These are phyloP conservation scores for Lasioglossum pauxillum DNA, from an alignment of 2,888 invertebrate species.

Conservation along the genomic window DNA sequence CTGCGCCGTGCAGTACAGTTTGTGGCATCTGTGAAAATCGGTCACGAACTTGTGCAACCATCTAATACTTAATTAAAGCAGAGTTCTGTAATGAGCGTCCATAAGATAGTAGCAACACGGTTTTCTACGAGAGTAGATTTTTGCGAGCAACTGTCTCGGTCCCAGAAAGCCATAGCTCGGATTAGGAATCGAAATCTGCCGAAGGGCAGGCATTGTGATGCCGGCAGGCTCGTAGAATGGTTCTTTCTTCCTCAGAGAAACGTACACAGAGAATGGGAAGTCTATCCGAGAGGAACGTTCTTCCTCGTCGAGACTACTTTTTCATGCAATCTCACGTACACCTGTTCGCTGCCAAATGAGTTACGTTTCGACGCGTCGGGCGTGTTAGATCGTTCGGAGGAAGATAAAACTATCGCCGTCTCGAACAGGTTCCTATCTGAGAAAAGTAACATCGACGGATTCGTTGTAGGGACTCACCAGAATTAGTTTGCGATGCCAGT, in stretches of 20 bases:
- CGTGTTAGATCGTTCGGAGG: slow-evolving; percentile 44
- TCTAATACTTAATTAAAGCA: too few species aligned
- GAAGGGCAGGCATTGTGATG: neutral
- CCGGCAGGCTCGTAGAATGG: neutral
- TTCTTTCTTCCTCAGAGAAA: neutral
- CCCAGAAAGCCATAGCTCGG: neutral
- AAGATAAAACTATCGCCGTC: slow-evolving; percentile 46
- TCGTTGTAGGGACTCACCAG: slow-evolving; percentile 77
- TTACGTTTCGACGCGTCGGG: slow-evolving; percentile 55
- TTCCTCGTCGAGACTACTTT: slow-evolving; percentile 38
- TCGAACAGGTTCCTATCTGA: slow-evolving; percentile 14
- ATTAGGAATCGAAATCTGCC: slow-evolving; percentile 17
- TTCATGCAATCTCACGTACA: slow-evolving; percentile 58
- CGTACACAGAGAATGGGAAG: slow-evolving; percentile 8
- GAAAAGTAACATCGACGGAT: slow-evolving; percentile 34
- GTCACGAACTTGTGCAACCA: too few species aligned
- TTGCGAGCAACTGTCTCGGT: neutral
- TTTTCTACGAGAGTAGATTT: neutral
- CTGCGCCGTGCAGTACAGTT: too few species aligned
- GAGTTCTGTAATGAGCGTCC: neutral
- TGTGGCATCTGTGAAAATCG: too few species aligned
- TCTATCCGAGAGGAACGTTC: slow-evolving; percentile 41
- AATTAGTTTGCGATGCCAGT: slow-evolving; percentile 77
- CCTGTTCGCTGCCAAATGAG: slow-evolving; percentile 57
- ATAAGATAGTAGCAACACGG: neutral